Evolutionary conservation across 2,888 invertebrate species (phyloP), one percentile per base, ranked within the genome.

Genomic region (Eudasyphora cyanicolor): DNA sequence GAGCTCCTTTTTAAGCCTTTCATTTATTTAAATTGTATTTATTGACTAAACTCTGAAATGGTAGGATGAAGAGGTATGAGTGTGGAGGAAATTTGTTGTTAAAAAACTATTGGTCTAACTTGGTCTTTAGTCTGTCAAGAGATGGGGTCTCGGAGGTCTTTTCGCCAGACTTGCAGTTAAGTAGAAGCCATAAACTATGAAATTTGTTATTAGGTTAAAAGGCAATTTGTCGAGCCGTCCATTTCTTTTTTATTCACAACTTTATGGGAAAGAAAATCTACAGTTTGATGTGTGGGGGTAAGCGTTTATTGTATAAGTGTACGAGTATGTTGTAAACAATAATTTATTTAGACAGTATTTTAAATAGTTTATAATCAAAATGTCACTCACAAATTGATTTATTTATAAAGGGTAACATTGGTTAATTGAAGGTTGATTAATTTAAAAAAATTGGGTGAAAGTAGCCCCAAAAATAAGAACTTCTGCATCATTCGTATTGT

Each of bases 21-120:
- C 57, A 35, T 54, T 54, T 54, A 71, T 8, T 71, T 32, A 8
- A 51, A 70, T 4, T 17, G 21, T 64, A 67, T 67, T 67, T 67
- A 67, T 67, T 67, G 67, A 35, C 21, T 67, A 12, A n/a, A 60
- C 10, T 12, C 60, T 27, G 14, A n/a, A 27, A 38, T 6, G 29
- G 27, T 6, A n/a, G n/a, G n/a, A n/a, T n/a, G n/a, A n/a, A n/a
- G n/a, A n/a, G n/a, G 8, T 3, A 60, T 7, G 29, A 32, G 32
- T 35, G 29, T 7, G 5, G 32, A 27, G 32, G 32, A 4, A 19
- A 45, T 45, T 45, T 10, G 45, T 45, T 45, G 3, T 45, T 6
- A 5, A 7, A 10, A 35, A 49, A 1, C 49, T 49, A 49, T 49
- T 49, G 21, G 24, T 45, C n/a, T 8, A 12, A 45, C 45, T 45